Percentiles rank a stretch among this genome's conserved stretches.
Evolutionary conservation across 2,888 invertebrate genomes (phyloP).

Genomic region (Leucania comma): DNA sequence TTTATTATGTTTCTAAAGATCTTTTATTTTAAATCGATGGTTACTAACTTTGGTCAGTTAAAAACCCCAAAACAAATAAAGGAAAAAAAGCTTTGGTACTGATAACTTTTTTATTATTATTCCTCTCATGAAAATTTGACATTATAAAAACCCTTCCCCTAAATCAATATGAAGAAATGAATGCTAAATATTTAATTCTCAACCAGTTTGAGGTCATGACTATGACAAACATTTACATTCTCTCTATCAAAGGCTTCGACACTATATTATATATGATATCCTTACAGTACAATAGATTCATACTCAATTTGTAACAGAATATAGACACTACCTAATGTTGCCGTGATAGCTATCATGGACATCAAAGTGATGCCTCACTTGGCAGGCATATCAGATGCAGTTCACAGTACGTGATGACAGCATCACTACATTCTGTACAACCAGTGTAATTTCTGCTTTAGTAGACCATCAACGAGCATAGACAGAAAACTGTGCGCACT

Average conservation of each 20-base stretch:
- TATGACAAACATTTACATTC: background rate
- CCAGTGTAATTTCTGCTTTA: background rate
- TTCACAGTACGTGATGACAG: background rate
- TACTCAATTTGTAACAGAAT: background rate
- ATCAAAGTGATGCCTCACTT: constrained; percentile 9
- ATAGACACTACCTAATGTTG: background rate
- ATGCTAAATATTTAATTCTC: no score
- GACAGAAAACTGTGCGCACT: no score
- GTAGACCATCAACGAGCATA: constrained; percentile 1
- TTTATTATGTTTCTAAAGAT: no score
- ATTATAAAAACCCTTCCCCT: no score
- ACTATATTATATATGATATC: background rate
- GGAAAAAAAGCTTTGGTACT: no score
- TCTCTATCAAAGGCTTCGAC: background rate
- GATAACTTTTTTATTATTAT: no score
- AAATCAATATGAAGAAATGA: background rate
- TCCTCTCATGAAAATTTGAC: no score
- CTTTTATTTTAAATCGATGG: no score
- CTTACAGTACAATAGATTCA: background rate
- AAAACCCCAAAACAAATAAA: no score
- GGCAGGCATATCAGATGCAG: background rate
- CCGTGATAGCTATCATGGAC: background rate
- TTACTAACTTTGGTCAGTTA: no score
- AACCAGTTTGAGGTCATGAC: background rate
- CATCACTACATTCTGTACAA: background rate